Conservation (phyloP, 1,140 invertebrate species). For the Monochamus saltuarius region DNA sequence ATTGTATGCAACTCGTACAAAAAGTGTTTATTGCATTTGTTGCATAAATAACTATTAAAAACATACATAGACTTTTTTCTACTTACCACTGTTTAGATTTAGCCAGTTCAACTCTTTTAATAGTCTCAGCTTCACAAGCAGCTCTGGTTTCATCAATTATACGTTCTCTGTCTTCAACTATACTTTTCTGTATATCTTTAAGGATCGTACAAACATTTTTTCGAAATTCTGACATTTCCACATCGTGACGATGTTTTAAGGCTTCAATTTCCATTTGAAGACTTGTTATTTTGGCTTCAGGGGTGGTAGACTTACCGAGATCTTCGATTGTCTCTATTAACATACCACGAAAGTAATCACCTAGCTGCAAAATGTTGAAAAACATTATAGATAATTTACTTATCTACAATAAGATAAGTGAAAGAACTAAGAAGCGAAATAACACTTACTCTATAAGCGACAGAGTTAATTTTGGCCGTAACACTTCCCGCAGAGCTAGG, state of each 20-base stretch:
- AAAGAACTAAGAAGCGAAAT: neutral
- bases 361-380: constrained; percentile 48
- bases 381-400: neutral
- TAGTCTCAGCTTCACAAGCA: constrained; percentile 63
- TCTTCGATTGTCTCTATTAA: constrained; percentile 62
- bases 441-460: constrained; percentile 53
- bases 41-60: too few relatives aligned
- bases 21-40: too few relatives aligned
- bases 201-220: constrained; percentile 62
- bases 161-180: constrained; percentile 67
- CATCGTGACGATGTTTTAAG: constrained; percentile 63
- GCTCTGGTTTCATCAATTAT: constrained; percentile 61
- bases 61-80: neutral
- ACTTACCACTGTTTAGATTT: constrained; percentile 79
- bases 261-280: constrained; percentile 66
- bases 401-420: neutral
- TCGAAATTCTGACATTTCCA: constrained; percentile 64
- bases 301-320: constrained; percentile 52
- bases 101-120: constrained; percentile 69
- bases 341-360: constrained; percentile 58
- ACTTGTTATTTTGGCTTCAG: constrained; percentile 59
- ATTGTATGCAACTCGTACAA: too few relatives aligned
- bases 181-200: constrained; percentile 64
- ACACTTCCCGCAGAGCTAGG: constrained; percentile 52
- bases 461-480: constrained; percentile 50